Conservation (phyloP, 2,113 vertebrate genomes). For the Oryzias melastigma region DNA sequence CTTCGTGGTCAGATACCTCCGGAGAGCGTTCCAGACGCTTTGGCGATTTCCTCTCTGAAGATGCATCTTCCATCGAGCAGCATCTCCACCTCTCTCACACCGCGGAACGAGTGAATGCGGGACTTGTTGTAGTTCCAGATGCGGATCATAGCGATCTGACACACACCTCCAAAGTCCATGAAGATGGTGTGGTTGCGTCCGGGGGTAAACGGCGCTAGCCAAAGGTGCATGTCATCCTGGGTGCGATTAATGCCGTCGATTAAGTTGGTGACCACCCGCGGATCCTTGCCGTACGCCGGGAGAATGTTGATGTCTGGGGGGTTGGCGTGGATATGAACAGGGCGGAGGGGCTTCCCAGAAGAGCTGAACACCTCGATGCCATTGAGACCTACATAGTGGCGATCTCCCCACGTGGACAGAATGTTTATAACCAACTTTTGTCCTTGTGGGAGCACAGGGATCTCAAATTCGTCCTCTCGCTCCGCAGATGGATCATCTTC, state of each 20-base stretch:
- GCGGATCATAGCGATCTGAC: constrained; percentile 91
- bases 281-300: constrained; percentile 88
- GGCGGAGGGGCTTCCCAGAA: constrained; percentile 82
- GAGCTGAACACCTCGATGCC: constrained; percentile 93
- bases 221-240: constrained; percentile 97
- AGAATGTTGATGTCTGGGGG: constrained; percentile 93
- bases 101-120: constrained; percentile 93
- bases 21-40: constrained; percentile 88
- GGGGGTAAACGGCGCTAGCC: constrained; percentile 91
- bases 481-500: constrained; percentile 63
- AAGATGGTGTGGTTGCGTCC: constrained; percentile 83
- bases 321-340: constrained; percentile 81
- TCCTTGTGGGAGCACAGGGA: constrained; percentile 89
- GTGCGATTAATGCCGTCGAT: constrained; percentile 89
- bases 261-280: constrained; percentile 85
- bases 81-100: constrained; percentile 89
- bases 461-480: constrained; percentile 84
- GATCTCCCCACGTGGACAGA: constrained; percentile 94
- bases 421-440: constrained; percentile 86
- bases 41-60: constrained; percentile 96
- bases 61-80: constrained; percentile 84
- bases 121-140: constrained; percentile 99
- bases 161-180: constrained; percentile 81
- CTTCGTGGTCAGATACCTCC: constrained; percentile 79
- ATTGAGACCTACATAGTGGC: constrained; percentile 94